A percentile compares a stretch with the other conserved stretches of the same genome.
Conservation (phyloP, 2,797 vertebrate genomes). For the Rhinophrynus dorsalis region DNA sequence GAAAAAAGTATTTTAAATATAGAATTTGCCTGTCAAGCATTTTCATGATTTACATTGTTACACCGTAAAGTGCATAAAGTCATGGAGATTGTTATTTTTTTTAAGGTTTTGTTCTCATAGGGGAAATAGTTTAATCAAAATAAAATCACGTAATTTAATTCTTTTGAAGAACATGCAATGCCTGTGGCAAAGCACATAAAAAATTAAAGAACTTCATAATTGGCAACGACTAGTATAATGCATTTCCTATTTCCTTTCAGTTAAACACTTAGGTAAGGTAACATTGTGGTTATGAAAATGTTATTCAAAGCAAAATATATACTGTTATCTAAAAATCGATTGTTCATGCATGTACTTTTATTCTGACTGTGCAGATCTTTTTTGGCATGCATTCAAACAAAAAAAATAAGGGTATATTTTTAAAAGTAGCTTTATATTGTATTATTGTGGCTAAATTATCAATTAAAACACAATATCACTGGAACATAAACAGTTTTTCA, state of each 20-base stretch:
- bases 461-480: too few species aligned
- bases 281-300: background rate
- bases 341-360: background rate
- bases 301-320: background rate
- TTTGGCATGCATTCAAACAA: background rate
- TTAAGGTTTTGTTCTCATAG: conserved; percentile 33
- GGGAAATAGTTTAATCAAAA: conserved; percentile 44
- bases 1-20: background rate
- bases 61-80: background rate
- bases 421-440: too few species aligned
- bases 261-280: background rate
- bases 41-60: background rate
- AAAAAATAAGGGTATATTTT: background rate
- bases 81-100: background rate
- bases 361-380: background rate
- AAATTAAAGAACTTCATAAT: conserved; percentile 33
- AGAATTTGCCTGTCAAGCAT: background rate
- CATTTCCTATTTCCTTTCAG: background rate
- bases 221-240: conserved; percentile 37
- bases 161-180: conserved; percentile 32
- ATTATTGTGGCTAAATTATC: too few species aligned
- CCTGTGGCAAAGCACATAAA: conserved; percentile 37
- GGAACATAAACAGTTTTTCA: too few species aligned
- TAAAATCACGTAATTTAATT: conserved; percentile 36
- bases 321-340: background rate